Evolutionary conservation across 2,113 vertebrate genomes (phyloP).

Genomic region (Paedocypris sp.): DNA sequence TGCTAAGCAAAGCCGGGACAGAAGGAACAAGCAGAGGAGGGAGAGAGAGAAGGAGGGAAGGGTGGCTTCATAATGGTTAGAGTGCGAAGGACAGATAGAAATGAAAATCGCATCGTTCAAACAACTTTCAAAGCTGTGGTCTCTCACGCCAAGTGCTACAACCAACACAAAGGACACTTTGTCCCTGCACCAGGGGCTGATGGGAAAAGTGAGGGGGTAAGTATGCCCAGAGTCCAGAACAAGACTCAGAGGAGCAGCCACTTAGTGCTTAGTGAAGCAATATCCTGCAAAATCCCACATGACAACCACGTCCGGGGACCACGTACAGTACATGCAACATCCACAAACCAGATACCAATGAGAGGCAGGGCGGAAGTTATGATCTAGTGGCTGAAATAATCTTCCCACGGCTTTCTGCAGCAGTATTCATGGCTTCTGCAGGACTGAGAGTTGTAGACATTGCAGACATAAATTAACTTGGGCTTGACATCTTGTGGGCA

Average conservation of each 20-base stretch:
- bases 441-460: background rate
- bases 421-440: background rate
- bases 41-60: background rate
- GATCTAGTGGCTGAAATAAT: background rate
- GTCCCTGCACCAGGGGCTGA: constrained; percentile 31
- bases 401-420: background rate
- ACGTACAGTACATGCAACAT: background rate
- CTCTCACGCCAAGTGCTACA: constrained; percentile 35
- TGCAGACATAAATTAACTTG: background rate
- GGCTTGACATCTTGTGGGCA: background rate
- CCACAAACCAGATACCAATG: background rate
- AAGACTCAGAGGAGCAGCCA: constrained; percentile 26
- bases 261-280: constrained; percentile 10
- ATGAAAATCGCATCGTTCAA: constrained; percentile 44
- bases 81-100: constrained; percentile 28
- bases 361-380: constrained; percentile 1
- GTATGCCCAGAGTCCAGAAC: constrained; percentile 24
- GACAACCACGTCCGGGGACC: too few species aligned
- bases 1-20: constrained; percentile 26
- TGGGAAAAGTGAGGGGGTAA: constrained; percentile 34
- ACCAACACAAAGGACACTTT: constrained; percentile 39
- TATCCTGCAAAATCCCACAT: too few species aligned
- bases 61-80: constrained; percentile 23
- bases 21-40: background rate
- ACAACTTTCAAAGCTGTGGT: constrained; percentile 34